A percentile compares a stretch with the other conserved stretches of the same genome.
These are phyloP conservation scores for Napeogenes inachia DNA, from an alignment of 2,888 invertebrate species.

Conservation along the genomic window DNA sequence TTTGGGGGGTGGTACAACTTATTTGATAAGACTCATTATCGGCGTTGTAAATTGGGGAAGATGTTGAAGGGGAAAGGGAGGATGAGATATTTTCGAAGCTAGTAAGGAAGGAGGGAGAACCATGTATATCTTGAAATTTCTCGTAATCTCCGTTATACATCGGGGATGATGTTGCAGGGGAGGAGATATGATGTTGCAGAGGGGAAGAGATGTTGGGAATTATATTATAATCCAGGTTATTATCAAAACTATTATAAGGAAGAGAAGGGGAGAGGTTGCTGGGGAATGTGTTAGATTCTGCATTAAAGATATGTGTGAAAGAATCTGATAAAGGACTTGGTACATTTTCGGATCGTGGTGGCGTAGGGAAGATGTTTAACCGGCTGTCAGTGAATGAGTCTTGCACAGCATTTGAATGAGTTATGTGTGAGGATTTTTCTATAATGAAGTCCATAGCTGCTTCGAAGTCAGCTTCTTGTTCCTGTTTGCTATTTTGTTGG, in stretches of 20 bases:
- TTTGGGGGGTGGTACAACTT: too few species aligned
- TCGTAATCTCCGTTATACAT: conserved; percentile 1
- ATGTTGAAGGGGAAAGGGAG: conserved; percentile 48
- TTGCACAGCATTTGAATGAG: conserved; percentile 14
- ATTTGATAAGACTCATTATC: conserved; percentile 44
- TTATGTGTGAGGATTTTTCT: conserved; percentile 28
- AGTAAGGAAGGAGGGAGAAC: not conserved
- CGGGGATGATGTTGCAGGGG: not conserved
- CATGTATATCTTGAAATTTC: conserved; percentile 1
- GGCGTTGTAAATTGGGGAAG: conserved; percentile 47
- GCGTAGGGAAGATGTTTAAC: conserved; percentile 46
- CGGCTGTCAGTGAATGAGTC: conserved; percentile 15
- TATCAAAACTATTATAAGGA: too few species aligned
- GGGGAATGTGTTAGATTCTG: not conserved
- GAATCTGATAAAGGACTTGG: conserved; percentile 55
- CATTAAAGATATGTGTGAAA: conserved; percentile 17
- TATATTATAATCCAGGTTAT: too few species aligned
- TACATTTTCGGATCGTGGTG: conserved; percentile 54
- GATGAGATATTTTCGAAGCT: conserved; percentile 40
- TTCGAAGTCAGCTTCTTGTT: conserved; percentile 31
- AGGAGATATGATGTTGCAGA: not conserved
- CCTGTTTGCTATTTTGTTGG: conserved; percentile 41
- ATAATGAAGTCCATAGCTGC: conserved; percentile 2
- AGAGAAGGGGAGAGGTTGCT: too few species aligned
- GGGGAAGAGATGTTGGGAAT: too few species aligned